Percentiles rank a stretch among this genome's conserved stretches.
Conservation (phyloP, 2,797 vertebrate species). For the Aeoliscus strigatus region DNA sequence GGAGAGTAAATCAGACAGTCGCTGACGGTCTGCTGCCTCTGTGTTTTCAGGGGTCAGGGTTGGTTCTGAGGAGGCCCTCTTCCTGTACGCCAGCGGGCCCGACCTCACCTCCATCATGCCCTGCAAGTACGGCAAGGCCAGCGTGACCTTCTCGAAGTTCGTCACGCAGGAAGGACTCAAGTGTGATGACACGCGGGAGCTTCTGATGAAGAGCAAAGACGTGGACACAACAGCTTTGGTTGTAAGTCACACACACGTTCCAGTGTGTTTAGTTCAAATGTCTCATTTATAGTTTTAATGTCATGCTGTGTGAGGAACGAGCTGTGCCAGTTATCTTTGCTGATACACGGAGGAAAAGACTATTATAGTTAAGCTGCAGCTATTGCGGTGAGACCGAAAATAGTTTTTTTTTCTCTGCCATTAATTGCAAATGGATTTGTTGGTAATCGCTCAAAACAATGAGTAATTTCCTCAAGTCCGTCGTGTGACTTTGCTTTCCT, state of each 20-base stretch:
- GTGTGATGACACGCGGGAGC: constrained; percentile 83
- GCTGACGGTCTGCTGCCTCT: too few relatives aligned
- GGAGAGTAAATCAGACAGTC: too few relatives aligned
- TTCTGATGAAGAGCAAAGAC: constrained; percentile 85
- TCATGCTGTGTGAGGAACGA: constrained; percentile 40
- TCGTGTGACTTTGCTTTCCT: not conserved
- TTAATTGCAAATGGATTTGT: constrained; percentile 43
- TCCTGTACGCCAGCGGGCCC: constrained; percentile 88
- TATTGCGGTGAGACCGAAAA: constrained; percentile 41
- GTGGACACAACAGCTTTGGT: constrained; percentile 83
- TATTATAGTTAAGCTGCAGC: constrained; percentile 36
- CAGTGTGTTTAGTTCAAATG: constrained; percentile 19
- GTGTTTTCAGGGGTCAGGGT: constrained; percentile 83
- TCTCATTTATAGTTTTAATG: constrained; percentile 49
- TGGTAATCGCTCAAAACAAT: constrained; percentile 30
- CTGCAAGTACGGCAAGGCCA: constrained; percentile 90
- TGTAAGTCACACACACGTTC: too few relatives aligned
- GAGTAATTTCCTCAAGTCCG: constrained; percentile 6
- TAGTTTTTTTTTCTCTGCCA: constrained; percentile 29
- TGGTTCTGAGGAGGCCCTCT: constrained; percentile 88
- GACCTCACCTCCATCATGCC: constrained; percentile 94
- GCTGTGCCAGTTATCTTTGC: constrained; percentile 39
- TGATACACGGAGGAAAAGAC: constrained; percentile 26
- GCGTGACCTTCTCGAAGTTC: constrained; percentile 82
- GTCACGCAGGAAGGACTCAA: constrained; percentile 84